Base-by-base conservation (phyloP, 2,113 vertebrate genomes). In the Ophthalmolycus amberensis region DNA sequence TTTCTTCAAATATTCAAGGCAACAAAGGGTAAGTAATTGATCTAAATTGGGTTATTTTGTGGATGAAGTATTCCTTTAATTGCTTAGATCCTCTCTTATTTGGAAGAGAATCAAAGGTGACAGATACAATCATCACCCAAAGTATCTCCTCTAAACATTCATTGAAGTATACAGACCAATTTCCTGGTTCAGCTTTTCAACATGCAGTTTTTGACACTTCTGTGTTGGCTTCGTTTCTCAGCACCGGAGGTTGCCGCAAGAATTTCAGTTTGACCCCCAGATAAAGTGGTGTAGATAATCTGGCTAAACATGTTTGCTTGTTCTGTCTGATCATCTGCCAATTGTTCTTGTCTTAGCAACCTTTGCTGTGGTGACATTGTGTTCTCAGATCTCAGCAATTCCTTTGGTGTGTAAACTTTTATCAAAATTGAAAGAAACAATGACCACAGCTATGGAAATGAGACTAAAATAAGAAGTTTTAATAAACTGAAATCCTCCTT, bases 401-500 rank as follows among this genome's bases (percentile, higher is more conserved):
- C 25, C 5, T 44, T 54, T 37, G 8, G 12, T n/a, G 27, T 44
- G 25, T 71, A 66, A 52, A 58, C 20, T n/a, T 25, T 52, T 12
- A 27, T 52, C n/a, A 60, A 2, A 25, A 20, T 6, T 42, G 0
- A 48, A 16, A 22, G 14, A 62, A 64, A 58, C 10, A 3, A 18
- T 40, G 3, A 79, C 18, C 25, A 68, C 8, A 32, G n/a, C 18
- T 14, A 40, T 3, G 0, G 16, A 58, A 67, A 58, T 64, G 0
- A 63, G 59, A 20, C 1, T 1, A 54, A 58, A 83, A 27, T 44
- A 34, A 68, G 15, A 77, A 0, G 4, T 81, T 66, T 25, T 37
- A 37, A 46, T 62, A 15, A 77, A n/a, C 12, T 46, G 18, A 16
- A 64, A 15, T 78, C 27, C n/a, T 38, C 42, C 58, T 79, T 70